phyloP scores from a whole-genome alignment of 2,113 vertebrate species.

The Paramormyrops kingsleyae region DNA sequence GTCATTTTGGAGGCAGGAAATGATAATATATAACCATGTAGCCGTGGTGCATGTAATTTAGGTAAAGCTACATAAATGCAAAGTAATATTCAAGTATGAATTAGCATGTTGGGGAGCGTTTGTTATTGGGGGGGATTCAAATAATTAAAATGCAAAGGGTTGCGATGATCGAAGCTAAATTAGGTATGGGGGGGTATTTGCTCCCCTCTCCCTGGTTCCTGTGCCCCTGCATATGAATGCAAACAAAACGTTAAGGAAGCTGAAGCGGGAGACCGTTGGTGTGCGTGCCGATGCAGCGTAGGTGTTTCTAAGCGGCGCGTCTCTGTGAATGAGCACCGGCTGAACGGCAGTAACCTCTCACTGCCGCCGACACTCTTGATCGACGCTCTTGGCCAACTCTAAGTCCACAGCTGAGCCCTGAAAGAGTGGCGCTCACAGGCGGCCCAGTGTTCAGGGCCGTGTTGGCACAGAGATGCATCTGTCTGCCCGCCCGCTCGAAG shows the following conservation, averaged over 20 bases:
- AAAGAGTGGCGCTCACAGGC: conserved; percentile 27
- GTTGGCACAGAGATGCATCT: conserved; percentile 26
- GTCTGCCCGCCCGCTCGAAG: neutral
- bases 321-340: neutral
- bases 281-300: neutral
- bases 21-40: neutral
- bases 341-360: conserved; percentile 10
- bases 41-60: neutral
- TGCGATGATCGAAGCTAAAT: neutral
- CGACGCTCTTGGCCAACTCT: neutral
- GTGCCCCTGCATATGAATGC: neutral
- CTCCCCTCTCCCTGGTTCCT: neutral
- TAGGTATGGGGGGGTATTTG: neutral
- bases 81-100: neutral
- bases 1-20: neutral
- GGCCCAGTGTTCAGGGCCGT: conserved; percentile 20
- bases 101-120: neutral
- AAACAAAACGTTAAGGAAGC: neutral
- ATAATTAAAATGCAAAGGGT: neutral
- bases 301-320: neutral
- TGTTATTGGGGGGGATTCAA: neutral
- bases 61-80: neutral
- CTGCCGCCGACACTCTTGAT: neutral
- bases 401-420: conserved; percentile 29
- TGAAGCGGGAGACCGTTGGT: neutral